These are phyloP conservation scores for Liposcelis brunnea DNA, from an alignment of 2,888 invertebrate species.

Conservation along the genomic window DNA sequence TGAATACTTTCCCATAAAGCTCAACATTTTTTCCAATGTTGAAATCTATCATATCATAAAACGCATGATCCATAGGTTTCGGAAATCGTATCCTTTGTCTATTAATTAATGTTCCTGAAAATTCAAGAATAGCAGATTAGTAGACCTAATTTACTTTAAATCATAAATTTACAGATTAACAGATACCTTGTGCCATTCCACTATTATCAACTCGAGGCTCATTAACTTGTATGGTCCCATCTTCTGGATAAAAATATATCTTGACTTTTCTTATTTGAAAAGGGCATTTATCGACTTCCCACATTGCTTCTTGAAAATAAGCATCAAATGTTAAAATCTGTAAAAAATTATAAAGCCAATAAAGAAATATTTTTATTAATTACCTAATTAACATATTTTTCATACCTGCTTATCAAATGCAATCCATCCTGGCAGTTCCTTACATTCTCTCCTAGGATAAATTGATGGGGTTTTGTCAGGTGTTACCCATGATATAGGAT, in stretches of 20 bases:
- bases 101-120: slow-evolving; percentile 55
- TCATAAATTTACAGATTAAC: too few species aligned
- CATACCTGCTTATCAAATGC: slow-evolving; percentile 70
- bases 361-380: not conserved
- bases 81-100: slow-evolving; percentile 68
- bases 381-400: not conserved
- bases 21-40: slow-evolving; percentile 68
- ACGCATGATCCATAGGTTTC: slow-evolving; percentile 44
- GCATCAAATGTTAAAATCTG: slow-evolving; percentile 61
- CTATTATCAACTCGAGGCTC: slow-evolving; percentile 72
- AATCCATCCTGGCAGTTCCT: slow-evolving; percentile 67
- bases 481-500: slow-evolving; percentile 31
- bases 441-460: slow-evolving; percentile 56
- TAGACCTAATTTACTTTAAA: too few species aligned
- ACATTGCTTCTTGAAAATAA: slow-evolving; percentile 61
- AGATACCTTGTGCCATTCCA: slow-evolving; percentile 73
- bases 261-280: slow-evolving; percentile 61
- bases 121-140: slow-evolving; percentile 6
- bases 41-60: slow-evolving; percentile 69
- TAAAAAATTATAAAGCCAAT: slow-evolving; percentile 15
- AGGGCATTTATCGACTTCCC: slow-evolving; percentile 49
- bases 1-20: slow-evolving; percentile 63
- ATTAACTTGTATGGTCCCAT: slow-evolving; percentile 74
- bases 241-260: slow-evolving; percentile 75
- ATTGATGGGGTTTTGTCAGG: slow-evolving; percentile 43